These are phyloP conservation scores for Physella acuta DNA, from an alignment of 1,140 invertebrate species.

Conservation along the genomic window DNA sequence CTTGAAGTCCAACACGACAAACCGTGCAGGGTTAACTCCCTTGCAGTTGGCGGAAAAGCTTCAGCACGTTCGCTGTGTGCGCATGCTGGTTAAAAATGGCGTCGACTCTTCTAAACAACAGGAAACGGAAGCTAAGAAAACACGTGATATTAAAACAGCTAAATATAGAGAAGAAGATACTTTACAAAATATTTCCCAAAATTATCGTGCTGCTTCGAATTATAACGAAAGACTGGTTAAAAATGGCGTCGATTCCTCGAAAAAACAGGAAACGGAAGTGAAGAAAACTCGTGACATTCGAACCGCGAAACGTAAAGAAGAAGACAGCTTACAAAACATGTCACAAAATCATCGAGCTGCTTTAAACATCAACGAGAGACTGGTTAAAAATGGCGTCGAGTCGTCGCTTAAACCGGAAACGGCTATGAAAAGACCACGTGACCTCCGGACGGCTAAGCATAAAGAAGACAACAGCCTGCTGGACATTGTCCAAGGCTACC, in stretches of 20 bases:
- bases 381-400: no score
- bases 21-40: slow-evolving; percentile 31
- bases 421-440: no score
- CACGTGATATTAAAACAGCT: slow-evolving; percentile 16
- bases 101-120: slow-evolving; percentile 8
- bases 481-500: no score
- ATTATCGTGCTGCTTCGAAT: neutral
- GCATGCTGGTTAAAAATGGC: slow-evolving; percentile 33
- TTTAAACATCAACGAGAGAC: neutral
- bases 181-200: no score
- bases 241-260: no score
- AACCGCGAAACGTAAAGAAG: neutral
- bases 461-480: no score
- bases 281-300: neutral
- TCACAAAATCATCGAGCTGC: neutral
- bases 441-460: no score
- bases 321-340: neutral
- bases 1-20: slow-evolving; percentile 28
- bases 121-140: slow-evolving; percentile 12
- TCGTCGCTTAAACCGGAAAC: no score
- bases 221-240: no score
- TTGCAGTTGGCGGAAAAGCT: slow-evolving; percentile 39
- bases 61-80: slow-evolving; percentile 33
- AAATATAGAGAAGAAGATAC: slow-evolving; percentile 9
- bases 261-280: no score